Evolutionary conservation across 2,797 vertebrate species (phyloP).

Genomic region (Darevskia nairensis): DNA sequence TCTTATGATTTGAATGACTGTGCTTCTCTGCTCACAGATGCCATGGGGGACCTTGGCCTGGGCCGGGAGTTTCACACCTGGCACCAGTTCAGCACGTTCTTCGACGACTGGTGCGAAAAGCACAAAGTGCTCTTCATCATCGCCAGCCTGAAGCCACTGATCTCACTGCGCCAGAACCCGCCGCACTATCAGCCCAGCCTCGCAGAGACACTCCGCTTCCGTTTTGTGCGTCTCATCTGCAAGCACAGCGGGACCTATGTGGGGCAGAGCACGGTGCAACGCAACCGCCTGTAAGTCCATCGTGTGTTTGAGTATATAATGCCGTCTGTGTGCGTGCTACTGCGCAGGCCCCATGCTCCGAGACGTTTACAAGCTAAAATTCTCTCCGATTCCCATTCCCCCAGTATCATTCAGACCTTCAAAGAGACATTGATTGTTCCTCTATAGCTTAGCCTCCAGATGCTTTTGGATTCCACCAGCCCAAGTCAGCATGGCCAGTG

Average conservation of each 20-base stretch:
- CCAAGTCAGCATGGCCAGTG: too few species aligned
- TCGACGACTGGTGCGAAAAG: constrained; percentile 48
- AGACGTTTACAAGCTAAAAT: not conserved
- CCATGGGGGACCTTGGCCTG: constrained; percentile 41
- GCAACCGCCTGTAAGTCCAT: constrained; percentile 45
- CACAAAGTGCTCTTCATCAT: constrained; percentile 53
- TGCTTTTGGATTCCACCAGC: too few species aligned
- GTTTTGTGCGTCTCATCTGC: constrained; percentile 48
- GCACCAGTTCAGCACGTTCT: constrained; percentile 50
- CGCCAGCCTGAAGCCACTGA: constrained; percentile 49
- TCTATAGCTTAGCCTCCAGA: too few species aligned
- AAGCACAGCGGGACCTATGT: constrained; percentile 50
- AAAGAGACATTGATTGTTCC: too few species aligned
- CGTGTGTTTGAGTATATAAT: too few species aligned
- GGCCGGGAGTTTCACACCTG: constrained; percentile 50
- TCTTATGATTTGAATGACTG: not conserved
- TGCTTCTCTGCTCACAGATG: too few species aligned
- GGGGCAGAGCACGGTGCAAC: constrained; percentile 50
- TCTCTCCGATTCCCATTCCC: too few species aligned
- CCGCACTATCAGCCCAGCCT: constrained; percentile 39
- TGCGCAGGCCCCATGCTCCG: not conserved
- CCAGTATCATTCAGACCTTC: too few species aligned
- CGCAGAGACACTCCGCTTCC: constrained; percentile 45
- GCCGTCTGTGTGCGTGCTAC: too few species aligned
- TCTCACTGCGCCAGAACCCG: constrained; percentile 25